Conservation (phyloP, 2,113 vertebrate genomes). For the Corynorhinus townsendii region DNA sequence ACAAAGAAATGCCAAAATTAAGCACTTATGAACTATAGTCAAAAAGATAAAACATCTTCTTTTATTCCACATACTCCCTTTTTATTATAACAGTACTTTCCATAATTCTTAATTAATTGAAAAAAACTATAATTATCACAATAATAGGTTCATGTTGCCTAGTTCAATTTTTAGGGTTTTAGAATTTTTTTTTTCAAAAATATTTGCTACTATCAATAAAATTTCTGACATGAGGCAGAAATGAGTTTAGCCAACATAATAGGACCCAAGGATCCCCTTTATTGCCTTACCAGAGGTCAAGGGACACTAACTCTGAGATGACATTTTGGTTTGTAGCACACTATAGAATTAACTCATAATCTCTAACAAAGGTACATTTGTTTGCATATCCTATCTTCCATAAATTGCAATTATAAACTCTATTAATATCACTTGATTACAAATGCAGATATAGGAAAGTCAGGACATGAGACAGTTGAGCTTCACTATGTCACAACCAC, state of each 20-base stretch:
- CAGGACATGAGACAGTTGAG: neutral
- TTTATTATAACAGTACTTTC: neutral
- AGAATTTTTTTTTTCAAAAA: conserved; percentile 11
- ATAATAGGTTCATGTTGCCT: neutral
- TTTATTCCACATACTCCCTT: neutral
- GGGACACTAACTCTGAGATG: conserved; percentile 50
- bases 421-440: neutral
- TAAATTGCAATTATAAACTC: neutral
- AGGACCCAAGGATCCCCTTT: conserved; percentile 28
- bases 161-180: neutral
- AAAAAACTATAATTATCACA: neutral
- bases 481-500: neutral
- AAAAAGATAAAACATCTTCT: neutral
- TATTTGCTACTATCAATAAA: conserved; percentile 40
- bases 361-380: conserved; percentile 20
- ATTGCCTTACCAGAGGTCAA: conserved; percentile 15
- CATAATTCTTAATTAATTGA: neutral
- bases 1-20: neutral
- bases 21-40: neutral
- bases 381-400: neutral
- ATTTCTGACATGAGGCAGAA: conserved; percentile 68
- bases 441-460: neutral
- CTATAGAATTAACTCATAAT: conserved; percentile 28
- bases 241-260: conserved; percentile 65
- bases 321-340: conserved; percentile 48